A percentile compares a stretch with the other conserved stretches of the same genome.
phyloP scores from a whole-genome alignment of 2,113 vertebrate genomes.

The human (Homo sapiens) region DNA sequence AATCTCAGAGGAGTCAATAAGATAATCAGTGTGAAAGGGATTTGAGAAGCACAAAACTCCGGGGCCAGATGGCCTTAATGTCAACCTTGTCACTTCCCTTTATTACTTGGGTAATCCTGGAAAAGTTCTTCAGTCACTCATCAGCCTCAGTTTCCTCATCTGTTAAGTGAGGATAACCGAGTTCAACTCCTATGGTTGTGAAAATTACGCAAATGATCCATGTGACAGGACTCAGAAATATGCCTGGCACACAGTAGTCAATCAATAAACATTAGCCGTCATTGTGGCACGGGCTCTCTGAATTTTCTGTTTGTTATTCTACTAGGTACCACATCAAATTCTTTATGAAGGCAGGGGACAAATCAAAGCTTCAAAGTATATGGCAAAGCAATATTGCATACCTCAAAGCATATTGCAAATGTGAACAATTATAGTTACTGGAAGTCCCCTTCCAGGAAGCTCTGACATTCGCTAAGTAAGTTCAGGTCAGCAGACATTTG shows the following conservation, averaged over 20 bases:
- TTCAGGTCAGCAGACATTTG: background rate
- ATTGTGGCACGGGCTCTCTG: background rate
- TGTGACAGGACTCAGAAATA: background rate
- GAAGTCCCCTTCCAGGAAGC: background rate
- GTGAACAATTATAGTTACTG: background rate
- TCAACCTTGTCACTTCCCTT: background rate
- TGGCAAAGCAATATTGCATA: background rate
- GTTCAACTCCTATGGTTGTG: background rate
- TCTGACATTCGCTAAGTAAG: background rate
- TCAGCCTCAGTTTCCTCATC: background rate
- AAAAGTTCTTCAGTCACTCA: background rate
- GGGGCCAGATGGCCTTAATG: background rate
- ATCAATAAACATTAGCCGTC: background rate
- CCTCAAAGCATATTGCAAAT: background rate
- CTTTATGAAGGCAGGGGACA: slow-evolving; percentile 17
- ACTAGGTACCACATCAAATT: background rate
- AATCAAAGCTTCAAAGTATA: background rate
- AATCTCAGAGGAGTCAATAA: background rate
- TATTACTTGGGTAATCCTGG: background rate
- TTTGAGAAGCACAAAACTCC: background rate
- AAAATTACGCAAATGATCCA: background rate
- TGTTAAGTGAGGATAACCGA: background rate
- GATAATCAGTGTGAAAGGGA: background rate
- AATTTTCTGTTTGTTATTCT: background rate
- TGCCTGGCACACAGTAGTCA: background rate